A percentile compares a stretch with the other conserved stretches of the same genome.
phyloP scores from a whole-genome alignment of 2,113 vertebrate genomes.

The Hiodon alosoides region DNA sequence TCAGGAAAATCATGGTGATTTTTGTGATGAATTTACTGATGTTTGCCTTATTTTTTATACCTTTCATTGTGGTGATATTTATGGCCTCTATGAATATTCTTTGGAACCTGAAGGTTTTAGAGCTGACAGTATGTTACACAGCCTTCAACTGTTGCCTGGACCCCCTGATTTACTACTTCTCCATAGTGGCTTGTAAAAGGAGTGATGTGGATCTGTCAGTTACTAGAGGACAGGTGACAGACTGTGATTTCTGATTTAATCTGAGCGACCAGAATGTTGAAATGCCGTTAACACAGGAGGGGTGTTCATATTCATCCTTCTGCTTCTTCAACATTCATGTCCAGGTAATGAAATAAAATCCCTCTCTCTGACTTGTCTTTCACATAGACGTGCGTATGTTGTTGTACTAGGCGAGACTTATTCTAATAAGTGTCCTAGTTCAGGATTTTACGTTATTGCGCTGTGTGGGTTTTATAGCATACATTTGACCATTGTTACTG shows the following conservation, averaged over 20 bases:
- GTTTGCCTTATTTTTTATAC: constrained; percentile 50
- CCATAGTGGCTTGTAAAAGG: too few relatives aligned
- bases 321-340: not conserved
- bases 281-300: not conserved
- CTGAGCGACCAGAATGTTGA: not conserved
- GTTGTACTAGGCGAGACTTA: too few relatives aligned
- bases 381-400: too few relatives aligned
- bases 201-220: too few relatives aligned
- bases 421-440: too few relatives aligned
- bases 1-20: constrained; percentile 51
- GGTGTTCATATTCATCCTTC: not conserved
- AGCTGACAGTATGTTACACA: constrained; percentile 38
- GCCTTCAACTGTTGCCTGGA: constrained; percentile 42
- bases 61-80: constrained; percentile 29
- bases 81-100: not conserved
- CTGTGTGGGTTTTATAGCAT: too few relatives aligned
- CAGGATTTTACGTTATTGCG: too few relatives aligned
- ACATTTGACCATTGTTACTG: too few relatives aligned
- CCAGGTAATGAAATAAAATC: too few relatives aligned
- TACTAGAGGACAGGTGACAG: too few relatives aligned
- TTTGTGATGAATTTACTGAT: constrained; percentile 50
- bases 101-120: rapidly evolving
- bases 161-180: constrained; percentile 42
- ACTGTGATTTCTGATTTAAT: too few relatives aligned
- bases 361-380: too few relatives aligned